Base-by-base conservation (phyloP, 2,888 invertebrate genomes). In the Dasypogon diadema region DNA sequence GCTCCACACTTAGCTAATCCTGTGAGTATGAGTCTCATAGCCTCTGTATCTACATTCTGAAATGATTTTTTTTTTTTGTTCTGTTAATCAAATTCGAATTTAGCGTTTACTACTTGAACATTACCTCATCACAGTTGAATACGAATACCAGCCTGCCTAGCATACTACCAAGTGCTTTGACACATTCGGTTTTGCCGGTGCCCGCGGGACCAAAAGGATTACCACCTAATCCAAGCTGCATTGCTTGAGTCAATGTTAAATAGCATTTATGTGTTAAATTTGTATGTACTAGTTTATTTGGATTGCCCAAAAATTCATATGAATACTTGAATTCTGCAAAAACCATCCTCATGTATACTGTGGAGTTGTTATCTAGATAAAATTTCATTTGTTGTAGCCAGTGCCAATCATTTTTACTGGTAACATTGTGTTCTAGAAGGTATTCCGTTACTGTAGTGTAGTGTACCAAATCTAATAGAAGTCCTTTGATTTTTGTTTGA, bases 201-300 rank as follows among this genome's bases (percentile, higher is more conserved):
- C 99, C 99, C 18, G 99, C 99, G 1, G 99, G 99, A 0, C 99
- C 99, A 82, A 98, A 99, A 0, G 99, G 99, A 87, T 99, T 99
- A 6, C 99, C 99, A 75, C 99, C 98, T 80, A 99, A 89, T 0
- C 99, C 99, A 86, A 99, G 92, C 82, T 94, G 93, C 90, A 99
- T 92, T 2, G 97, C 96, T 91, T 99, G 99, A 6, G 98, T 98
- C 76, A 99, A 88, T 54, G 99, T 98, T 75, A 99, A 89, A 86
- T 98, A 99, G 84, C 99, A 99, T 84, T 97, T 96, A 86, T 99
- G 98, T 16, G 99, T 99, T 74, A 99, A 88, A 34, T 95, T 94
- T 0, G 99, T 99, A 82, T 97, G 93, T 4, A 99, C 99, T 80
- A 99, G 89, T 86, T 98, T 98, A 48, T 93, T 92, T 1, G 94